These are phyloP conservation scores for Rafetus swinhoei DNA, from an alignment of 2,113 vertebrate genomes.

Conservation along the genomic window DNA sequence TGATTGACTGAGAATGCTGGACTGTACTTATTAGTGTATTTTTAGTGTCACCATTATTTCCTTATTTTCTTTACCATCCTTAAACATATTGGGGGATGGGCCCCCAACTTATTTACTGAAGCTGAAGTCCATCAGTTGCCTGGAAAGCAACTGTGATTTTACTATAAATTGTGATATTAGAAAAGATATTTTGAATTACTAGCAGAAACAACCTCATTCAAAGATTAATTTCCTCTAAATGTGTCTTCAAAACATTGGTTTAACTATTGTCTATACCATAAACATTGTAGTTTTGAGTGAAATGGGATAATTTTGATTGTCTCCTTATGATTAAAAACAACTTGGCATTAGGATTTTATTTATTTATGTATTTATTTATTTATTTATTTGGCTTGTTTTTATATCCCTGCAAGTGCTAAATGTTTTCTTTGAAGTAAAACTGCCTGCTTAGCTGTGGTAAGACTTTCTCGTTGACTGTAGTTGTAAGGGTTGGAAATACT, in stretches of 20 bases:
- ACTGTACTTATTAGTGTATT: not conserved
- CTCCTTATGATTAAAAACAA: not conserved
- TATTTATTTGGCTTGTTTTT: not conserved
- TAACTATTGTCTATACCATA: not conserved
- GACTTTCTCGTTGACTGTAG: not conserved
- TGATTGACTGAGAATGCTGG: not conserved
- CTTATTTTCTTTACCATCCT: conserved; percentile 30
- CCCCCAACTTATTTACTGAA: not conserved
- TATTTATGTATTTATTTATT: not conserved
- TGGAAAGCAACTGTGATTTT: conserved; percentile 51
- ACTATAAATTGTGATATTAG: conserved; percentile 11
- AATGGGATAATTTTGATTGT: not conserved
- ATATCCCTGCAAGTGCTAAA: fast-evolving
- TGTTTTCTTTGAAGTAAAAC: not conserved
- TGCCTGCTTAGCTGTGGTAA: not conserved
- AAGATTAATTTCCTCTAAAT: conserved; percentile 1
- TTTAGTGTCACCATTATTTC: not conserved
- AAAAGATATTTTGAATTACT: conserved; percentile 39
- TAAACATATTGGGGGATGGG: not conserved
- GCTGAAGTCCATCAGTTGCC: conserved; percentile 30
- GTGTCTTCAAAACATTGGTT: not conserved
- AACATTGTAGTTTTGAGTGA: not conserved
- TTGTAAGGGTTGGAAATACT: not conserved
- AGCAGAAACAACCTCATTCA: not conserved
- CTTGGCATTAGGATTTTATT: not conserved